Evolutionary conservation across 2,113 vertebrate genomes (phyloP), one percentile per base, ranked within the genome.

Genomic region (Bubo bubo): DNA sequence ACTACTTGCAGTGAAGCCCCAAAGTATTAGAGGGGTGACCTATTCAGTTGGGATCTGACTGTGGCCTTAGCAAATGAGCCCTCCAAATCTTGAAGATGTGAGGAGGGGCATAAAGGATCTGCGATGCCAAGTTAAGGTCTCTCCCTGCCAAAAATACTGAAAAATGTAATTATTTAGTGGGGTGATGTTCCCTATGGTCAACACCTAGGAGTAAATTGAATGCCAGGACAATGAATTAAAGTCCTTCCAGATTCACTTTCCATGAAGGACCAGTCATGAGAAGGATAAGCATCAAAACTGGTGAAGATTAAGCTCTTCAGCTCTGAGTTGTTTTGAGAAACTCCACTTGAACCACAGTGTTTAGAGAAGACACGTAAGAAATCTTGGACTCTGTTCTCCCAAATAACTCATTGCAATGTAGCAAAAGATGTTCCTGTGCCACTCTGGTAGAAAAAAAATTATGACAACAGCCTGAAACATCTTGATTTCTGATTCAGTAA

Each of bases 401-500:
- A 56, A 6, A 22, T 4, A 88, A 63, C 34, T 84, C 50, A 12
- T 3, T 35, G 47, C 34, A 28, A 50, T 13, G 23, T 18, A 30
- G 63, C 23, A 74, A 39, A 28, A 92, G 47, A 59, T 34, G 35
- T 24, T 88, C 63, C 41, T 12, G 15, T 75, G 77, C n/a, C 87
- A 79, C 28, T 53, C 41, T 19, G 43, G n/a, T 27, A 58, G 67
- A 4, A 37, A 34, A 52, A 49, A 49, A 79, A 43, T 37, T 5
- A 41, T 11, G 55, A 84, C 79, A 94, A 37, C 67, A 80, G 35
- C 71, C 67, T 96, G 79, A 72, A 88, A 82, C 8, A 0, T 74
- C 71, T 70, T 90, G 59, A 79, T 93, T 90, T 94, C 76, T 92
- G n/a, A 91, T 88, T 92, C 83, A 71, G 66, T 85, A 66, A 84